Evolutionary conservation across 2,113 vertebrate genomes (phyloP).

Genomic region (Uria aalge): DNA sequence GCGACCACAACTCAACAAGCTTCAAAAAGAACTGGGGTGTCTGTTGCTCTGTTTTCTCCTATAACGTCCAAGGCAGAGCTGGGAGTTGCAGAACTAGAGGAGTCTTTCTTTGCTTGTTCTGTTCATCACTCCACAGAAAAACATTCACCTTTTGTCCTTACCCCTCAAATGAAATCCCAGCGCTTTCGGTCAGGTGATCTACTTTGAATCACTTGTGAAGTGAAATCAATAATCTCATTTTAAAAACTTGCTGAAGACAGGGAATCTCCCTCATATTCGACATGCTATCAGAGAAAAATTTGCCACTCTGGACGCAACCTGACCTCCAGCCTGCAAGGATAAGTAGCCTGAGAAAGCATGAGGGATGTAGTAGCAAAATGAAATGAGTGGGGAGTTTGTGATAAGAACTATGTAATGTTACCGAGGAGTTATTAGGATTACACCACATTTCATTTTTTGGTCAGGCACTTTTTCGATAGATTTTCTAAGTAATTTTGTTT

Average conservation of each 20-base stretch:
- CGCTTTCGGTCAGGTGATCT: background rate
- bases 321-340: slow-evolving; percentile 38
- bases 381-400: background rate
- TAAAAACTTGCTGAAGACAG: slow-evolving; percentile 48
- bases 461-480: background rate
- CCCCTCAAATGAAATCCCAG: background rate
- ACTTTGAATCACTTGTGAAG: background rate
- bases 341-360: slow-evolving; percentile 1
- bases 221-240: slow-evolving; percentile 66
- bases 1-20: background rate
- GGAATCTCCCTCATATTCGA: slow-evolving; percentile 8
- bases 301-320: slow-evolving; percentile 28
- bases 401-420: background rate
- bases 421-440: background rate
- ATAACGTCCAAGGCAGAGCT: background rate
- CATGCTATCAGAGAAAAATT: slow-evolving; percentile 28
- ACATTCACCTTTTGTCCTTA: slow-evolving; percentile 47
- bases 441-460: background rate
- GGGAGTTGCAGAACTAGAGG: background rate
- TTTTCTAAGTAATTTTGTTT: slow-evolving; percentile 9
- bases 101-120: background rate
- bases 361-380: slow-evolving; percentile 13
- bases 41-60: background rate
- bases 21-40: background rate
- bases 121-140: background rate